Base-by-base conservation (phyloP, 2,113 vertebrate species). In the Indicator maculatus region DNA sequence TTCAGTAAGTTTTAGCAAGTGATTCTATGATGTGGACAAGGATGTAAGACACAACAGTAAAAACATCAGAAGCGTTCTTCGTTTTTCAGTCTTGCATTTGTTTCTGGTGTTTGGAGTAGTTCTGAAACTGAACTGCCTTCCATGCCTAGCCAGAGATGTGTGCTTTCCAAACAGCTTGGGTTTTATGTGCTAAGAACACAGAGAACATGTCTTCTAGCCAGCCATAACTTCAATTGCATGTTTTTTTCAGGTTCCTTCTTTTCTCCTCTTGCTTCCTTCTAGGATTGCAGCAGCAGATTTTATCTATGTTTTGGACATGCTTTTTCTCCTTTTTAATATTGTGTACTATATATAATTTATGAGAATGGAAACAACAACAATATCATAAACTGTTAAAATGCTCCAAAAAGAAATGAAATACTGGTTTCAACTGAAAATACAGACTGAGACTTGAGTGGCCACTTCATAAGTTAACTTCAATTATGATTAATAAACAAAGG, bases 161-260 rank as follows among this genome's bases (percentile, higher is more conserved):
- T 53, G 20, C 60, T 92, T 77, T 92, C 69, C 74, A 84, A 60
- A 67, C 53, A 82, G 61, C 10, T 77, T 60, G 36, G 5, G 31
- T 87, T 88, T 83, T 36, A 92, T 0, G 0, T 76, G 38, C 58
- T 60, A 76, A 78, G 60, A 83, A 70, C 21, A 77, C 5, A 56
- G 44, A 93, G 55, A 90, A 78, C 79, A 55, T 83, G 89, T 45
- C 36, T 89, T 90, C 67, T 45, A 75, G 36, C 23, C 75, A 96
- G 82, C 44, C 11, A 17, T 31, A 89, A 72, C 36, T 92, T 63
- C 38, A 71, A 39, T 36, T 85, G 6, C 50, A 80, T 52, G 1
- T 3, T 8, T 6, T 85, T 81, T 33, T 11, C 55, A 93, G 60
- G 15, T 70, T 69, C 55, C 19, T 53, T 58, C 12, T 74, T 17